phyloP scores from a whole-genome alignment of 2,797 vertebrate species.

The Acipenser transmontanus region DNA sequence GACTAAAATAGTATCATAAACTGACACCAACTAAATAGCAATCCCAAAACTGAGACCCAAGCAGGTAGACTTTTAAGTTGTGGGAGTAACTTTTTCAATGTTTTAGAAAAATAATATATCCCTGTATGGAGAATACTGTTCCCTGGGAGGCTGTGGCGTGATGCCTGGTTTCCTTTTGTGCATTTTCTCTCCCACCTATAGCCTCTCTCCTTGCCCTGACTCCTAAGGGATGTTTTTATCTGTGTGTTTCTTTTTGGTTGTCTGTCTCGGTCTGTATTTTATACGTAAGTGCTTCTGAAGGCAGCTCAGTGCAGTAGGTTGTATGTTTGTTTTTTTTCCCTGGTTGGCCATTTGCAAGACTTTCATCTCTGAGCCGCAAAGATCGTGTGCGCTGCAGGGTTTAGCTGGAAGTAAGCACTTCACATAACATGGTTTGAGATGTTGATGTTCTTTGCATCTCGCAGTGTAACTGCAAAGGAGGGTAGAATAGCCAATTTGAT shows the following conservation, averaged over 20 bases:
- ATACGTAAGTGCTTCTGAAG: slow-evolving; percentile 1
- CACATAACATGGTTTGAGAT: too few species aligned
- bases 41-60: too few species aligned
- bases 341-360: neutral
- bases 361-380: neutral
- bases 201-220: neutral
- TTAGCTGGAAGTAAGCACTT: neutral
- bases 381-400: neutral
- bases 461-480: too few species aligned
- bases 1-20: too few species aligned
- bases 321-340: neutral
- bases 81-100: too few species aligned
- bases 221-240: neutral
- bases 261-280: neutral
- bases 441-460: too few species aligned
- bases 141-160: too few species aligned
- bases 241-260: neutral
- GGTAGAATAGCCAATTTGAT: too few species aligned
- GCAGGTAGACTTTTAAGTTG: too few species aligned
- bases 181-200: neutral
- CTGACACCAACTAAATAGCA: too few species aligned
- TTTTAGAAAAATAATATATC: too few species aligned
- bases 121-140: too few species aligned
- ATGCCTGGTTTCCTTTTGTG: neutral
- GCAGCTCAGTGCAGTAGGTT: neutral